Evolutionary conservation across 2,888 invertebrate species (phyloP).

Genomic region (Hirtodrosophila alboralis): DNA sequence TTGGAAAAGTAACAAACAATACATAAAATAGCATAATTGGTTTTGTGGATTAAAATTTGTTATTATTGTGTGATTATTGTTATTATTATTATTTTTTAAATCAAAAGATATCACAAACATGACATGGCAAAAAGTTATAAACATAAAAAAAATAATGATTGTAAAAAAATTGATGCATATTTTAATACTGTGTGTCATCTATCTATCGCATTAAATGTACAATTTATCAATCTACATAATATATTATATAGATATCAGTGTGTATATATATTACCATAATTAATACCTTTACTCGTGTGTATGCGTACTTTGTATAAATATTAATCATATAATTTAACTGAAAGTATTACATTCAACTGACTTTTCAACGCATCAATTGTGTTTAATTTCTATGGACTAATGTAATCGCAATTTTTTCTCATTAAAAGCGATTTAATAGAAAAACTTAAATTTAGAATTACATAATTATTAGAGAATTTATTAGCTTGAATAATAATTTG

Average conservation of each 20-base stretch:
- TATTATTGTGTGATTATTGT: slow-evolving; percentile 21
- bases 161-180: neutral
- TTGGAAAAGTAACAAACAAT: slow-evolving; percentile 13
- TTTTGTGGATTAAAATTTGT: slow-evolving; percentile 37
- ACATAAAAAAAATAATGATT: neutral
- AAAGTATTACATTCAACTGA: slow-evolving; percentile 15
- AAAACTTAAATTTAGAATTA: no score
- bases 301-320: slow-evolving; percentile 18
- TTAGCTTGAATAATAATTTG: no score
- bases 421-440: slow-evolving; percentile 4
- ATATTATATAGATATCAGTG: slow-evolving; percentile 25
- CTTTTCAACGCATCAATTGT: slow-evolving; percentile 25
- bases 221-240: slow-evolving; percentile 21
- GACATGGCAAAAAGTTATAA: slow-evolving; percentile 7
- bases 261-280: slow-evolving; percentile 33
- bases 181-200: slow-evolving; percentile 11
- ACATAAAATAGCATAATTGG: slow-evolving; percentile 34
- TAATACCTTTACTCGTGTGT: slow-evolving; percentile 30
- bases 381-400: slow-evolving; percentile 21
- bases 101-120: slow-evolving; percentile 21
- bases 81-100: no score
- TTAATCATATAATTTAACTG: slow-evolving; percentile 23
- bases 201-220: slow-evolving; percentile 11
- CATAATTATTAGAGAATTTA: no score
- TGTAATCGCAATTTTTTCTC: slow-evolving; percentile 22